Percentiles rank a stretch among this genome's conserved stretches.
Evolutionary conservation across 2,888 invertebrate genomes (phyloP).

Genomic region (Harpalus rubripes): DNA sequence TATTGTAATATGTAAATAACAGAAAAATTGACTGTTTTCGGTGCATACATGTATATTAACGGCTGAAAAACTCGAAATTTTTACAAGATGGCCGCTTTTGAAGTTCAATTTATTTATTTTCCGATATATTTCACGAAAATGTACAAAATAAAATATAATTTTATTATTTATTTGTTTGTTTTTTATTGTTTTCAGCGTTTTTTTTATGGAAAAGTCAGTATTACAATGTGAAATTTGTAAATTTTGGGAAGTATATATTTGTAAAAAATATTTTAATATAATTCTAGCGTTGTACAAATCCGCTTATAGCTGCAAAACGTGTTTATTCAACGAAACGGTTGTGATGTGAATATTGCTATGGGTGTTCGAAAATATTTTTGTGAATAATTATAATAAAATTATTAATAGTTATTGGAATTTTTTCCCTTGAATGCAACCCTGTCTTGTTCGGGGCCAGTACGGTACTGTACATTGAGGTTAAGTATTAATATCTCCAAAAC

Average conservation of each 20-base stretch:
- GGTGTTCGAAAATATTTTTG: slow-evolving; percentile 54
- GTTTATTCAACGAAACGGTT: slow-evolving; percentile 54
- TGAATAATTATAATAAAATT: slow-evolving; percentile 61
- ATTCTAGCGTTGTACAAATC: too few relatives aligned
- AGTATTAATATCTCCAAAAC: too few relatives aligned
- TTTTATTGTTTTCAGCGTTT: not conserved
- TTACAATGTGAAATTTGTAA: slow-evolving; percentile 66
- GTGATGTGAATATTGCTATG: slow-evolving; percentile 53
- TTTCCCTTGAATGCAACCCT: not conserved
- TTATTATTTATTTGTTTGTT: slow-evolving; percentile 67
- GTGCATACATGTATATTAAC: too few relatives aligned
- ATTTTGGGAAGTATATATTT: slow-evolving; percentile 40
- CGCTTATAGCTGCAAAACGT: not conserved
- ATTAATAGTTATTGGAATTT: slow-evolving; percentile 50
- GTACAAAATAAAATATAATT: slow-evolving; percentile 68
- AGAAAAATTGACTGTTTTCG: too few relatives aligned
- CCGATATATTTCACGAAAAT: slow-evolving; percentile 77
- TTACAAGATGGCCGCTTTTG: not conserved
- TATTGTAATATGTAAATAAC: slow-evolving; percentile 47
- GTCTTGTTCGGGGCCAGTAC: not conserved
- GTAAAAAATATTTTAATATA: slow-evolving; percentile 54
- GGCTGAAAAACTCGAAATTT: not conserved
- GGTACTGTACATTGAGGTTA: not conserved
- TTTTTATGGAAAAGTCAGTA: slow-evolving; percentile 58
- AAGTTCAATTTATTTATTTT: slow-evolving; percentile 79